Base-by-base conservation (phyloP, 2,113 vertebrate genomes). In the Caretta caretta region DNA sequence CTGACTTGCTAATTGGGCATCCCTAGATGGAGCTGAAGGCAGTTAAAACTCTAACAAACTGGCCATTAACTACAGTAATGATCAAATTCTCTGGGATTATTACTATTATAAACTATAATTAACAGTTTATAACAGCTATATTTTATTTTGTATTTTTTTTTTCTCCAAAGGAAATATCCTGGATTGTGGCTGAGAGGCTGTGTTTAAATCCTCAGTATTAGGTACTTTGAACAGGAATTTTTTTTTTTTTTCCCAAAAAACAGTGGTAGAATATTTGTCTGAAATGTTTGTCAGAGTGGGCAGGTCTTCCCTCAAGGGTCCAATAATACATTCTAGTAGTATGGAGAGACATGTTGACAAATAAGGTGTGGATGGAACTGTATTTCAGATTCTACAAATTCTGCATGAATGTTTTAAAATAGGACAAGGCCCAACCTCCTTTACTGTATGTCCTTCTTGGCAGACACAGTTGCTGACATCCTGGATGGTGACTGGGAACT, bases 21-120 rank as follows among this genome's bases (percentile, higher is more conserved):
- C 97, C 96, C 97, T 97, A 91, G 95, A 97, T 97, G 78, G 88
- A 97, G 93, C 80, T 90, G 96, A 97, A 94, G 94, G 93, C 95
- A 97, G 95, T 97, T 98, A 97, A 96, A 96, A 97, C 76, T 83
- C 72, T 95, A 96, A 93, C 97, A 98, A 97, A 96, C 94, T 97
- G 94, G 93, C 97, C 97, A 98, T 98, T 98, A 98, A 92, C 93
- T 97, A 93, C 96, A 90, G 95, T 98, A 98, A 98, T 97, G 95
- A 98, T 97, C 90, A 98, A 97, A 95, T 98, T 98, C 89, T 97
- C 90, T 96, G 88, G 83, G 96, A 97, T 97, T 97, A 98, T 96
- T 97, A 94, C 94, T 98, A 94, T 97, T 97, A 96, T 87, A 97
- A 98, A 81, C 80, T 42, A 97, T 97, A 97, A 97, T 97, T 97